Conservation (phyloP, 2,113 vertebrate species). For the Mormyrus lacerda region DNA sequence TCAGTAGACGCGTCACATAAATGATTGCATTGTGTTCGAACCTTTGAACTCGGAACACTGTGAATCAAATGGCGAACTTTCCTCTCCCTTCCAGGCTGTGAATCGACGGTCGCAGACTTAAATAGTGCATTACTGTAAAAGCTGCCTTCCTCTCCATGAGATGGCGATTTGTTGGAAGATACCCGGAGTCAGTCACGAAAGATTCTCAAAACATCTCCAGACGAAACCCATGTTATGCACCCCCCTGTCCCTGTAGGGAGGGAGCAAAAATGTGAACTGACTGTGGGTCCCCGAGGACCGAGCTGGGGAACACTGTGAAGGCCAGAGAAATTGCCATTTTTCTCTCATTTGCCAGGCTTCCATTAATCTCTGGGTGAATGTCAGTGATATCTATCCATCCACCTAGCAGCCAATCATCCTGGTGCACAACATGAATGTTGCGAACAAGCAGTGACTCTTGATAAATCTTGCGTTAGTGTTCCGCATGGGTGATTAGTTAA, state of each 20-base stretch:
- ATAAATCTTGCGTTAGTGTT: neutral
- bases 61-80: neutral
- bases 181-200: neutral
- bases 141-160: neutral
- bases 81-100: neutral
- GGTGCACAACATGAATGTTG: neutral
- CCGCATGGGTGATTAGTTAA: neutral
- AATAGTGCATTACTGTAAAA: neutral
- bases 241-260: neutral
- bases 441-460: neutral
- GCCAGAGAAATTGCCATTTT: neutral
- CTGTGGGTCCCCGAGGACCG: neutral
- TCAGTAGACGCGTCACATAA: neutral
- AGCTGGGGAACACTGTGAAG: neutral
- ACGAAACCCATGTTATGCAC: neutral
- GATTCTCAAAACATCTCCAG: neutral
- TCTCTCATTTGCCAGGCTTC: neutral
- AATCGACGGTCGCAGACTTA: neutral
- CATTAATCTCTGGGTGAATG: neutral
- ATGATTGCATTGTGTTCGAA: neutral
- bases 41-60: neutral
- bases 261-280: neutral
- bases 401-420: neutral
- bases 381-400: neutral
- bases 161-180: neutral